phyloP scores from a whole-genome alignment of 1,140 invertebrate species.

The Drosophila bocki region DNA sequence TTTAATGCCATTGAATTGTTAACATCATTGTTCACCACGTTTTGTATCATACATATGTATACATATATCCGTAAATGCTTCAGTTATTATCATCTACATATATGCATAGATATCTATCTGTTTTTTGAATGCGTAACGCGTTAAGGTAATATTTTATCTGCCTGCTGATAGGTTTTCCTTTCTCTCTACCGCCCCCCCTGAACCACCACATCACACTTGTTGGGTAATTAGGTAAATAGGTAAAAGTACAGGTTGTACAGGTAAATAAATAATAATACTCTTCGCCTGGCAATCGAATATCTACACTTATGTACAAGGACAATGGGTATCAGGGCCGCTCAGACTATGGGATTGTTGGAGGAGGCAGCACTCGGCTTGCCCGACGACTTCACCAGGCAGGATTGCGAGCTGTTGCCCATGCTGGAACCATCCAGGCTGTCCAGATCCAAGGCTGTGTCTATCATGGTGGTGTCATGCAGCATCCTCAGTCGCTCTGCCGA shows the following conservation, averaged over 20 bases:
- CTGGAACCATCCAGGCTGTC: conserved; percentile 89
- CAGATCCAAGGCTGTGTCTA: conserved; percentile 93
- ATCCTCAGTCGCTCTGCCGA: conserved; percentile 89
- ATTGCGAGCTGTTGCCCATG: conserved; percentile 82
- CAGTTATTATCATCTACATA: conserved; percentile 52
- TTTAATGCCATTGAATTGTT: conserved; percentile 80
- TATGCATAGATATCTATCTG: conserved; percentile 32
- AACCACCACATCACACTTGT: conserved; percentile 32
- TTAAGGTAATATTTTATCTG: conserved; percentile 82
- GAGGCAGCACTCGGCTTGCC: conserved; percentile 27
- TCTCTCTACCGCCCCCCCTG: conserved; percentile 10
- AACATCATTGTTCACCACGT: conserved; percentile 83
- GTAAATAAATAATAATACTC: conserved; percentile 52
- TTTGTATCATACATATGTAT: conserved; percentile 57
- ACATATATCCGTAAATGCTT: conserved; percentile 52
- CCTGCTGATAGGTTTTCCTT: conserved; percentile 64
- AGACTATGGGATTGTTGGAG: conserved; percentile 59
- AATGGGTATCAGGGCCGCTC: conserved; percentile 20
- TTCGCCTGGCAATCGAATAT: conserved; percentile 46
- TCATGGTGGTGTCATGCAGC: conserved; percentile 94
- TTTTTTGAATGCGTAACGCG: conserved; percentile 74
- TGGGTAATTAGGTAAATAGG: conserved; percentile 4
- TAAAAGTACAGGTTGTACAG: neutral
- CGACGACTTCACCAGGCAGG: conserved; percentile 79
- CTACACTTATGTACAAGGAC: conserved; percentile 50